Evolutionary conservation across 2,113 vertebrate species (phyloP), one percentile per base, ranked within the genome.

Genomic region (Pedetes capensis): DNA sequence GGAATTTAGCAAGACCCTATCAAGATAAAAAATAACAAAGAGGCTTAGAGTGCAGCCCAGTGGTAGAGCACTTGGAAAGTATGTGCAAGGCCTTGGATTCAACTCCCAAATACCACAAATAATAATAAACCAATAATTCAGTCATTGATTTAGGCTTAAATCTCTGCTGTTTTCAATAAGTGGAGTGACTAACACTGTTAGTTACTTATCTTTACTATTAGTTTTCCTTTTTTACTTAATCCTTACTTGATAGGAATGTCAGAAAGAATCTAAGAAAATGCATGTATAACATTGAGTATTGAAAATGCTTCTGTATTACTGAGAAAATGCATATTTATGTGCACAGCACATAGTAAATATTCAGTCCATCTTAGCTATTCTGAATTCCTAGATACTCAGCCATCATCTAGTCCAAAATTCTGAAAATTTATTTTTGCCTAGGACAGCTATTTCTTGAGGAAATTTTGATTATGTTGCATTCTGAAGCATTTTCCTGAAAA

Each of bases 391-490:
- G 6, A 32, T 71, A 42, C 75, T 87, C 42, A 59, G 61, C 69
- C 11, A 34, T 75, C 78, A 72, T 83, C 55, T 69, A 53, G 10
- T 51, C 44, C 18, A 81, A 49, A 44, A 53, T 53, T 59, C 55
- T 85, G 71, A 80, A 94, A 82, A 83, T 80, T 84, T 37, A 5
- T 80, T 39, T 94, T 93, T 93, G 51, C 55, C 29, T 83, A 44
- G 59, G 61, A 80, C 79, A 91, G 51, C 92, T 93, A 93, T 94
- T 92, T 76, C 89, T 88, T 27, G 55, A 86, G 85, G 71, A 96
- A 87, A n/a, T 49, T 71, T 80, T 95, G 47, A 72, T 34, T 87
- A 49, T 94, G 29, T 91, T 94, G 47, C 75, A 20, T 55, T 57
- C 13, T 47, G 49, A 86, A 79, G 79, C 64, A 55, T 49, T 93